Base-by-base conservation (phyloP, 2,888 invertebrate genomes). In the Diaperis boleti region DNA sequence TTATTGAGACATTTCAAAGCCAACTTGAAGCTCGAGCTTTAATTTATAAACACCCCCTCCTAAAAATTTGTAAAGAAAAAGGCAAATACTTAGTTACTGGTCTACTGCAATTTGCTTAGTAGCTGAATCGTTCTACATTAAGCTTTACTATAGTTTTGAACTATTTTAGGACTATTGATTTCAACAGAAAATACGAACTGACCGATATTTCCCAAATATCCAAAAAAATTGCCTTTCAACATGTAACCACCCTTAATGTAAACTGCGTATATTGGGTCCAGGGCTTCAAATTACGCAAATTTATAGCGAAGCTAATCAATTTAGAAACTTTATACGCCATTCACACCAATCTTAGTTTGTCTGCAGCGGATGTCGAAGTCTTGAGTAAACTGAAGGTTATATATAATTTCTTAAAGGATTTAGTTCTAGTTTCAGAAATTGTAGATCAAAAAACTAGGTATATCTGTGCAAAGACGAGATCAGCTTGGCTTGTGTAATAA, bases 181-280 rank as follows among this genome's bases (percentile, higher is more conserved):
- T 62, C 3, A 10, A 8, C 8, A 33, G 41, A 8, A 20, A 17
- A 11, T 62, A 57, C 15, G 14, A 7, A 10, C 20, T 62, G 20
- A 10, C 8, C 14, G 44, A 62, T 26, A 15, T 62, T 8, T 7
- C 8, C 2, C 18, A 4, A 10, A 13, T 62, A n/a, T 45, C 44
- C 1, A 49, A 62, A 15, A 52, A 52, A 11, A 39, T 59, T 2
- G 41, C 18, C 1, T 33, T 15, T 18, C 37, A 59, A 13, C 33
- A 39, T 17, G 47, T 63, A 3, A 52, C 42, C 1, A 54, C 54
- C 1, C 22, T 64, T 6, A 60, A 64, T 49, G 39, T 64, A 1
- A 64, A 64, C 14, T 45, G 55, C 13, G 11, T 64, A n/a, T 64
- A 64, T 22, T 64, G 64, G 64, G 45, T 64, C 4, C 31, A 7